Conservation (phyloP, 2,888 invertebrate genomes). For the Slavum lentiscoides region DNA sequence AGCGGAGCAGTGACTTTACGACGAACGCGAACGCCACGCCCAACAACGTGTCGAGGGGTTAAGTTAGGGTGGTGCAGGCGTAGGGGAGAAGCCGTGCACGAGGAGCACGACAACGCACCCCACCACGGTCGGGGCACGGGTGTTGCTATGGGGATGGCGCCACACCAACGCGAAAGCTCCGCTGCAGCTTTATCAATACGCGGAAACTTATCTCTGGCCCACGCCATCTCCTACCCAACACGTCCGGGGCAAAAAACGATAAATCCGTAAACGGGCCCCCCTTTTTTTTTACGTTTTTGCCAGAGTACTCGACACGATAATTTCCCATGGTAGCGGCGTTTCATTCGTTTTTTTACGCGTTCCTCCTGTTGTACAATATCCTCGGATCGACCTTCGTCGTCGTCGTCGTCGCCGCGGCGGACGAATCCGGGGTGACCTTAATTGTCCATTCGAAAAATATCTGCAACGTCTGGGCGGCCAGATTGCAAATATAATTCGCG, state of each 20-base stretch:
- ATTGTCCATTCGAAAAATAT: too few species aligned
- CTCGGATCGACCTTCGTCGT: conserved; percentile 3
- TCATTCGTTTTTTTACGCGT: not conserved
- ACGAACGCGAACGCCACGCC: conserved; percentile 45
- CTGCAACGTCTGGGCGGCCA: too few species aligned
- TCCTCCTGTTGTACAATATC: not conserved
- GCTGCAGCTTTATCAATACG: conserved; percentile 36
- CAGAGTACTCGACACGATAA: not conserved
- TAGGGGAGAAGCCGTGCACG: not conserved
- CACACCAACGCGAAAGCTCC: conserved; percentile 40
- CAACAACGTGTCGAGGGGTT: conserved; percentile 17
- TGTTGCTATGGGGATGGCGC: conserved; percentile 50
- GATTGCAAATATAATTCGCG: too few species aligned
- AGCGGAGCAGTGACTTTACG: conserved; percentile 36
- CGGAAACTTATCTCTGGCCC: conserved; percentile 36
- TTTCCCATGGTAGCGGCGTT: not conserved
- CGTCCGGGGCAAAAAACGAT: not conserved
- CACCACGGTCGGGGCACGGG: conserved; percentile 4
- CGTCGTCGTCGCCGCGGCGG: not conserved
- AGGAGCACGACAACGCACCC: conserved; percentile 25
- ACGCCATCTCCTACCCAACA: conserved; percentile 5
- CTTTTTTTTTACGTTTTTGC: not conserved
- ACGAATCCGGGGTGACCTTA: not conserved
- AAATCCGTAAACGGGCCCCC: not conserved
- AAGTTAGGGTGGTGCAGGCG: not conserved